Evolutionary conservation across 2,113 vertebrate genomes (phyloP).

Genomic region (Xiphophorus couchianus): DNA sequence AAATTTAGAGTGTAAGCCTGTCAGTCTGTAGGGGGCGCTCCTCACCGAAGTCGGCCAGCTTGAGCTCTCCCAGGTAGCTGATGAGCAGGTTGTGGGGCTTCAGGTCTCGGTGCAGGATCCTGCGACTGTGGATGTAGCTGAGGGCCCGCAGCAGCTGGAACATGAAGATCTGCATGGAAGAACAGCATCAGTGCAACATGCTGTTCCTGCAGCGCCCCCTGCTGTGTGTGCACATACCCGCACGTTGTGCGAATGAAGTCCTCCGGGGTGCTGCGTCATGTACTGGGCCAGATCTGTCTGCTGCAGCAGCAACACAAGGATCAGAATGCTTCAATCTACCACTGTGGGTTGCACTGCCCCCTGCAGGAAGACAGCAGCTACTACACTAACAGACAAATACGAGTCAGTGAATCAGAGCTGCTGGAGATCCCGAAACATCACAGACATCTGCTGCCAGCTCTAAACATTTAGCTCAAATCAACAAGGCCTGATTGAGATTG

Average conservation of each 20-base stretch:
- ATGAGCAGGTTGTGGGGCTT: slow-evolving; percentile 96
- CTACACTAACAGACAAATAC: too few species aligned
- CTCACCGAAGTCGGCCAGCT: slow-evolving; percentile 91
- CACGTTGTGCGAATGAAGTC: slow-evolving; percentile 84
- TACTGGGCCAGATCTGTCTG: slow-evolving; percentile 91
- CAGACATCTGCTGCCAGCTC: too few species aligned
- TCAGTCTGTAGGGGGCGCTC: background rate
- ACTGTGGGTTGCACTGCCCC: too few species aligned
- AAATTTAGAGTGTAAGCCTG: too few species aligned
- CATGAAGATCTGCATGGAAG: slow-evolving; percentile 85
- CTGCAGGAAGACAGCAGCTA: background rate
- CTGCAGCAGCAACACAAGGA: slow-evolving; percentile 60
- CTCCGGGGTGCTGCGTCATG: slow-evolving; percentile 88
- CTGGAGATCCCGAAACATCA: too few species aligned
- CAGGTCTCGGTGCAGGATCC: slow-evolving; percentile 91
- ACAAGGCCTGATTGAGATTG: background rate
- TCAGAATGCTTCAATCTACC: too few species aligned
- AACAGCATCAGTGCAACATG: background rate
- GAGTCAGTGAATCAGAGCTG: too few species aligned
- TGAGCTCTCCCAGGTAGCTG: slow-evolving; percentile 93
- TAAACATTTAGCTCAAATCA: background rate
- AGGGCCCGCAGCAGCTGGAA: slow-evolving; percentile 91
- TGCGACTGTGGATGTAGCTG: slow-evolving; percentile 87
- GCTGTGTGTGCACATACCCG: slow-evolving; percentile 70
- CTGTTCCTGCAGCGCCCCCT: background rate